Conservation (phyloP, 2,113 vertebrate species). For the Syngnathus floridae region DNA sequence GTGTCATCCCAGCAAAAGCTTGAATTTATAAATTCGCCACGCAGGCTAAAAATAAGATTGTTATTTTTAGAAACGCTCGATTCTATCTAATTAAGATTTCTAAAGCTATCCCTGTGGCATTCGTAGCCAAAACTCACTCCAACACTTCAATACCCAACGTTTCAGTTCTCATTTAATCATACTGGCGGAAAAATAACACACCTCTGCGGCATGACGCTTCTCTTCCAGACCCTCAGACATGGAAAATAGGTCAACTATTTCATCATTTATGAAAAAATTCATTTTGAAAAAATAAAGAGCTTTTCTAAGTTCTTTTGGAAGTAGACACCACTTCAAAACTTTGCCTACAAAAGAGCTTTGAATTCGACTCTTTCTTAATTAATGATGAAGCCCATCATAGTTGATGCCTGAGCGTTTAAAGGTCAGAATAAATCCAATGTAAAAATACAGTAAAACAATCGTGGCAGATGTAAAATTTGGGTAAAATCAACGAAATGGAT, state of each 20-base stretch:
- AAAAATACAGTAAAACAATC: background rate
- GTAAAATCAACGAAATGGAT: background rate
- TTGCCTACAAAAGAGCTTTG: background rate
- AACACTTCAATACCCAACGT: background rate
- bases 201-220: conserved; percentile 34
- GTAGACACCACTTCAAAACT: background rate
- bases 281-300: background rate
- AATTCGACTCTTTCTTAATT: background rate
- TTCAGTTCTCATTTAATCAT: conserved; percentile 12
- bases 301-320: conserved; percentile 7
- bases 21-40: conserved; percentile 8
- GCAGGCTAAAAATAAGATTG: background rate
- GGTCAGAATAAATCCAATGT: background rate
- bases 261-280: conserved; percentile 51
- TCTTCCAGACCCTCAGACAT: conserved; percentile 21
- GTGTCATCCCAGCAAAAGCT: background rate
- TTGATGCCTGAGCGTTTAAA: too few species aligned
- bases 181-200: conserved; percentile 17
- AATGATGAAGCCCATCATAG: background rate
- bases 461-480: background rate
- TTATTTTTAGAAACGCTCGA: background rate
- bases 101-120: background rate
- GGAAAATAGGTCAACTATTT: conserved; percentile 51
- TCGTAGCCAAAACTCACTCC: background rate
- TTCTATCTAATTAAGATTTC: conserved; percentile 19